Base-by-base conservation (phyloP, 2,113 vertebrate genomes). In the Zosterops japonicus region DNA sequence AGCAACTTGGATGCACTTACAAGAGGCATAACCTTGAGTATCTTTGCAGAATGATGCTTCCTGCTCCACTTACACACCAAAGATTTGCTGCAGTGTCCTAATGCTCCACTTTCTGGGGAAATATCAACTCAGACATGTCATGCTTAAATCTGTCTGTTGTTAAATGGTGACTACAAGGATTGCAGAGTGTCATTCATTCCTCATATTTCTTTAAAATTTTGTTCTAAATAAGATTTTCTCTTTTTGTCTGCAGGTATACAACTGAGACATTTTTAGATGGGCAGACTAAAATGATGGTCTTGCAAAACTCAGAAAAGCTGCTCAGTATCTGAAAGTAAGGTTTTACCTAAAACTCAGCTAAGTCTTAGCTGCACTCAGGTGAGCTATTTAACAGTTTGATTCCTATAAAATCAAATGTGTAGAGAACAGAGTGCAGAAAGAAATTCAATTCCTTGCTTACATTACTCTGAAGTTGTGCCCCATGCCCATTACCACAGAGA, bases 11-110 rank as follows among this genome's bases (percentile, higher is more conserved):
- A 87, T 31, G 76, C 79, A 69, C 77, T 94, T 72, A 79, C 42
- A 93, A 78, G 55, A 82, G 59, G 31, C 90, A 92, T 47, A 93
- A 87, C 80, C 79, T 83, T 75, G 44, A 94, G 77, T 72, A 56
- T 84, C 76, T 83, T 83, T 0, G 1, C 71, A 94, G 76, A 88
- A 70, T 0, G 2, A 63, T 60, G 52, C 50, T 94, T 92, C 86
- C 94, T 92, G 64, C 64, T 81, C 75, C 25, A 59, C 75, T 96
- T 36, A 49, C 63, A 61, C 57, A 80, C 18, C 64, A 71, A 47
- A 68, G 85, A 68, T 22, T 55, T 71, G 60, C 23, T 64, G 52
- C 79, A 65, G 52, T 27, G 60, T 33, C 53, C 87, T 33, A 68
- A 71, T 18, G 36, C 56, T 89, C 52, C 29, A 49, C 41, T 39